Evolutionary conservation across 1,140 invertebrate genomes (phyloP).

Genomic region (Brachionus koreanus): DNA sequence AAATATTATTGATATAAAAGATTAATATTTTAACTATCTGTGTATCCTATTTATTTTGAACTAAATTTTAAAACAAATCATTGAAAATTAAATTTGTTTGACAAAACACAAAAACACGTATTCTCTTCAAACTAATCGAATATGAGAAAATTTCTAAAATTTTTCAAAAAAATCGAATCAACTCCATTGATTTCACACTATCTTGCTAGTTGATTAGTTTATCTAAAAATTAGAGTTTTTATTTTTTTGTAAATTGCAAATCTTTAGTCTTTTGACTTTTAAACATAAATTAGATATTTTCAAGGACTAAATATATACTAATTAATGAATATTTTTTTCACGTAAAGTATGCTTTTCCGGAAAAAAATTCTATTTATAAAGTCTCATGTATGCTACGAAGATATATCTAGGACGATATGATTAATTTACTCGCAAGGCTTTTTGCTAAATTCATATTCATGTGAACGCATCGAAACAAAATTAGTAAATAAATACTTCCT

Average conservation of each 20-base stretch:
- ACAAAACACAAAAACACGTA: neutral
- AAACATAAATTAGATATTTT: neutral
- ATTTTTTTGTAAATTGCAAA: neutral
- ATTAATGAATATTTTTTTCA: neutral
- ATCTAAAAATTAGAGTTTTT: neutral
- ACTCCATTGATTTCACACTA: neutral
- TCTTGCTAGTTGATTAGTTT: neutral
- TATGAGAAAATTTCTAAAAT: neutral
- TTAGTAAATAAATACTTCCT: conserved; percentile 11
- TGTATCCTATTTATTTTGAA: neutral
- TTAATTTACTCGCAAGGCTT: conserved; percentile 33
- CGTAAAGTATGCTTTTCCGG: conserved; percentile 10
- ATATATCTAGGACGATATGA: conserved; percentile 40
- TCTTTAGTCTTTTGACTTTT: neutral
- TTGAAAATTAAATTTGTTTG: neutral
- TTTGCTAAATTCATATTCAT: neutral
- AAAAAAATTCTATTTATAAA: conserved; percentile 12
- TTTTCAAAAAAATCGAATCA: neutral
- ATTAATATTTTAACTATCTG: neutral
- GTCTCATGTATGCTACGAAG: neutral
- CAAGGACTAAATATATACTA: neutral
- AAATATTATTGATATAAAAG: neutral
- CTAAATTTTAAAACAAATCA: neutral
- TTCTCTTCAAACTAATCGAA: neutral
- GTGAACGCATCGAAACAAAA: neutral